A percentile compares a stretch with the other conserved stretches of the same genome.
phyloP scores from a whole-genome alignment of 2,888 invertebrate species.

The Leucophora obtusa region DNA sequence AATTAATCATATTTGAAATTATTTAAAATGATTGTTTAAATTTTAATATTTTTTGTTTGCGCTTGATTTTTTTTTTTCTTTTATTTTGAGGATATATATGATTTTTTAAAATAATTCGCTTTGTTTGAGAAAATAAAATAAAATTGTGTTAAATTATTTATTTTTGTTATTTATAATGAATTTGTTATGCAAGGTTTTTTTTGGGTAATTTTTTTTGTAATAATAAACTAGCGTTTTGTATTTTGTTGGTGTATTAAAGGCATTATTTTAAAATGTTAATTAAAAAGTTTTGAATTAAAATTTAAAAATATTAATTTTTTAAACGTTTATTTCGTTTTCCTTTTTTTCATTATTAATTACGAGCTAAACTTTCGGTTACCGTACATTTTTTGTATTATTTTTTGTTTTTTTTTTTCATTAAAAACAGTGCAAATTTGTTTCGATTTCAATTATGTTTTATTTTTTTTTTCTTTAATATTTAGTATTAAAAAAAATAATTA shows the following conservation, averaged over 20 bases:
- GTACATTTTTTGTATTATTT: conserved; percentile 21
- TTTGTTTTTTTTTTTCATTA: conserved; percentile 24
- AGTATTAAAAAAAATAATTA: conserved; percentile 29
- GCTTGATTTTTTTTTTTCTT: background rate
- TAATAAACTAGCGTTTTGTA: conserved; percentile 57
- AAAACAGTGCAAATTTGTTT: conserved; percentile 46
- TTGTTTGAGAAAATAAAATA: conserved; percentile 19
- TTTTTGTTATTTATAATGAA: conserved; percentile 71
- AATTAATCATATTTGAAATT: background rate
- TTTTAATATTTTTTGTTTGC: background rate
- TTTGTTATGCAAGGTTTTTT: conserved; percentile 79
- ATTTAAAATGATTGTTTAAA: background rate
- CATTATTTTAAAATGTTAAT: conserved; percentile 60
- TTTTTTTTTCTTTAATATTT: conserved; percentile 26
- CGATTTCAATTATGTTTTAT: conserved; percentile 12
- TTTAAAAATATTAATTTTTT: conserved; percentile 48
- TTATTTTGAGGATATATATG: background rate
- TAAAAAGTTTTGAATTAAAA: conserved; percentile 51
- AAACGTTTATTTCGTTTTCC: conserved; percentile 6
- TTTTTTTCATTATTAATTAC: conserved; percentile 4
- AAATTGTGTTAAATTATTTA: conserved; percentile 32
- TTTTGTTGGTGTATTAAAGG: conserved; percentile 59
- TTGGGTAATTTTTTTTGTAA: conserved; percentile 66
- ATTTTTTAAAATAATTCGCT: conserved; percentile 2
- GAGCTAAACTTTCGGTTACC: conserved; percentile 46